Conservation (phyloP, 2,797 vertebrate species). For the Iguana delicatissima region DNA sequence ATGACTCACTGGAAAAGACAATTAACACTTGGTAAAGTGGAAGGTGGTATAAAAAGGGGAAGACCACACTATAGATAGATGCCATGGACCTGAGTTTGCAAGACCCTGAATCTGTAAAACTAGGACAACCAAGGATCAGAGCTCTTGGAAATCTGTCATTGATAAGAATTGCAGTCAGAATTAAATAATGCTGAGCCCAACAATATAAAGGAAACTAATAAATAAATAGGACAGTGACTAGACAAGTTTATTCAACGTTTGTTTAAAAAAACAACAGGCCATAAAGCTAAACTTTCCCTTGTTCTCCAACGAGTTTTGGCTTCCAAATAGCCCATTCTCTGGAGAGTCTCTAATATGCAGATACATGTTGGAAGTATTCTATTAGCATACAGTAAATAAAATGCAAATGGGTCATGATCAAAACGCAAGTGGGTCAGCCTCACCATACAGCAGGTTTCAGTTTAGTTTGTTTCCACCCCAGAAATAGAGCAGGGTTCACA, state of each 20-base stretch:
- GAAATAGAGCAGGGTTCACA: conserved; percentile 10
- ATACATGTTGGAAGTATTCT: not conserved
- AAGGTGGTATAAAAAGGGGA: no score
- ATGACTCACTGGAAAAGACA: no score
- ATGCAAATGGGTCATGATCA: not conserved
- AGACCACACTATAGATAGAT: no score
- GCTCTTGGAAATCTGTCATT: no score
- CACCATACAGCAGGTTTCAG: not conserved
- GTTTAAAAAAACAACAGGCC: not conserved
- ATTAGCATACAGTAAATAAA: not conserved
- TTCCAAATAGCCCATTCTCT: not conserved
- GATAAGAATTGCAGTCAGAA: not conserved
- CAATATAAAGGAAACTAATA: not conserved
- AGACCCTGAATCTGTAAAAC: no score
- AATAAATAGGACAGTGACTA: not conserved
- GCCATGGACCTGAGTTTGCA: no score
- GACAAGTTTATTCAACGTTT: not conserved
- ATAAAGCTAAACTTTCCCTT: not conserved
- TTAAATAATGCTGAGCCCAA: not conserved
- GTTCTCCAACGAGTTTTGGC: not conserved
- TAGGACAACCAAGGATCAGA: no score
- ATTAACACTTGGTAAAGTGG: no score
- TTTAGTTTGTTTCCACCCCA: conserved; percentile 13
- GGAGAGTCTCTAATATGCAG: not conserved
- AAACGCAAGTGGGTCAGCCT: not conserved